Evolutionary conservation across 2,113 vertebrate species (phyloP), one percentile per base, ranked within the genome.

Genomic region (Tenrec ecaudatus): DNA sequence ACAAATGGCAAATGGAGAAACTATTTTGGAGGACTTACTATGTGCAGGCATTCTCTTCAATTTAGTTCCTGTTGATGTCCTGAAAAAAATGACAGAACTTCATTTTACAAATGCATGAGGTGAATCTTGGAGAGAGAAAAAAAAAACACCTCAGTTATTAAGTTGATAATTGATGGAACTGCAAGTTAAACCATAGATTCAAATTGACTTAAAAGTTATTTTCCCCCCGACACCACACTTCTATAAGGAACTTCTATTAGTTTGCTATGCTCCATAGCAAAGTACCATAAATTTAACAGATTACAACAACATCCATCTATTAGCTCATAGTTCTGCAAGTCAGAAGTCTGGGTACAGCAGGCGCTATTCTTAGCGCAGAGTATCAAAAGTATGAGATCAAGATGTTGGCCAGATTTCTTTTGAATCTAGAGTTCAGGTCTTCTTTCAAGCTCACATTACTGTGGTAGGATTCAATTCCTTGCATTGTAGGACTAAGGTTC

Each of bases 331-430:
- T 90, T 93, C 25, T 93, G 6, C 69, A 89, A 71, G 29, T 92
- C n/a, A 84, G 29, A 94, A 86, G 22, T 95, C 57, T 80, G 77
- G 64, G 71, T 58, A 91, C 1, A 58, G 60, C 17, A 31, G 33
- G 31, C 36, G 47, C 3, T 36, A 69, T 91, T 76, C 27, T 90
- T 29, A 90, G 27, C 60, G 79, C 20, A 83, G 19, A 27, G 17
- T 69, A 71, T 96, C 69, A 88, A 12, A 90, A 81, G 57, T 9
- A 87, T 66, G 53, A 92, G 91, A 92, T 62, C 20, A 81, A 76
- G 12, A 12, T 75, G 19, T 57, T 64, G 3, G 22, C 23, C 53
- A 90, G 27, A 1, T 76, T 92, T 11, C 27, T 17, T 82, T 94
- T n/a, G 68, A 88, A 78, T 62, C 6, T 29, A 23, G 53, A 85